Percentiles rank a stretch among this genome's conserved stretches.
These are phyloP conservation scores for Platyscapa corneri DNA, from an alignment of 1,140 invertebrate genomes.

Conservation along the genomic window DNA sequence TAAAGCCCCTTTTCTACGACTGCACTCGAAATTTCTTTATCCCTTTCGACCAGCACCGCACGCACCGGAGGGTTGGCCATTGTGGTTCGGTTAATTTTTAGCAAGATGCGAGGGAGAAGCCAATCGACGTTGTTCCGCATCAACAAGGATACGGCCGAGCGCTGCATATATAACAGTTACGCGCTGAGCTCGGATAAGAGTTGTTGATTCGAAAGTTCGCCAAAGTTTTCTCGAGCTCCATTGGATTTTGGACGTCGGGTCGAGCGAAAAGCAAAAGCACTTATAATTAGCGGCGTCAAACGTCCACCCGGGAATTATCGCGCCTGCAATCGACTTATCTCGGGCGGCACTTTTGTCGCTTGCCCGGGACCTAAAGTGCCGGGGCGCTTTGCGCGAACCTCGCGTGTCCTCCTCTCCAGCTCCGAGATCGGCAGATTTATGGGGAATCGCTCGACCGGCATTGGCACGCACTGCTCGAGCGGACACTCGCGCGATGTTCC, in stretches of 20 bases:
- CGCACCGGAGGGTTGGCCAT: no score
- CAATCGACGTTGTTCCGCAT: no score
- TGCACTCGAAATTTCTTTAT: background rate
- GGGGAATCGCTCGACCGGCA: background rate
- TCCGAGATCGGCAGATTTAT: slow-evolving; percentile 52
- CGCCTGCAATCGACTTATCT: slow-evolving; percentile 38
- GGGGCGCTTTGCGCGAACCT: no score
- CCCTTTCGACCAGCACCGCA: no score
- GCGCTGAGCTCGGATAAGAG: no score
- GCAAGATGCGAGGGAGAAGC: no score
- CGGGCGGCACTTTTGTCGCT: slow-evolving; percentile 46
- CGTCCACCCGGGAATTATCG: slow-evolving; percentile 22
- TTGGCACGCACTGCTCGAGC: background rate
- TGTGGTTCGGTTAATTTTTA: no score
- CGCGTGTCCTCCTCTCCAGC: slow-evolving; percentile 33
- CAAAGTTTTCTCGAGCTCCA: no score
- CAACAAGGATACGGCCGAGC: no score
- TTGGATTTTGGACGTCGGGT: no score
- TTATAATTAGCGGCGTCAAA: slow-evolving; percentile 6
- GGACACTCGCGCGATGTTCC: slow-evolving; percentile 54
- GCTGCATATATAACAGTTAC: no score
- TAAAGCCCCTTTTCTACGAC: background rate
- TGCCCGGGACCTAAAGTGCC: background rate
- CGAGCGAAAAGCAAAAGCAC: background rate
- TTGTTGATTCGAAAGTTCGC: background rate